Evolutionary conservation across 2,797 vertebrate species (phyloP).

Genomic region (Geotria australis): DNA sequence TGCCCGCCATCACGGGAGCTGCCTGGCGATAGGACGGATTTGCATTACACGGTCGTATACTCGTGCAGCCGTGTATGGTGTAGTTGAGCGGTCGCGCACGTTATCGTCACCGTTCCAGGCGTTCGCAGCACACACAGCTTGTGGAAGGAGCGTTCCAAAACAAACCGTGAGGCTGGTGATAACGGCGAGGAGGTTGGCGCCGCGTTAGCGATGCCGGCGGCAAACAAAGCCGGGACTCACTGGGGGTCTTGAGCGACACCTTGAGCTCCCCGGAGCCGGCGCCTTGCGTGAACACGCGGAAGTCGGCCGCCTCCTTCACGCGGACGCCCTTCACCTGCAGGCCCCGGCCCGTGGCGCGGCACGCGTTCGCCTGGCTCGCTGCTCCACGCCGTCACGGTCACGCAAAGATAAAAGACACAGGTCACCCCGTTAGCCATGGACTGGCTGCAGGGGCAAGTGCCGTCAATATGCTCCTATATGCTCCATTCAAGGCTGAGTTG

Average conservation of each 20-base stretch:
- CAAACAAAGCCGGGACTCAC: constrained; percentile 13
- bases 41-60: neutral
- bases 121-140: too few relatives aligned
- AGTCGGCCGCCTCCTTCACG: constrained; percentile 55
- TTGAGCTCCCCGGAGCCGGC: constrained; percentile 53
- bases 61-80: neutral
- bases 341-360: constrained; percentile 45
- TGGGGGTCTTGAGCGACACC: constrained; percentile 44
- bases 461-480: too few relatives aligned
- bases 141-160: too few relatives aligned
- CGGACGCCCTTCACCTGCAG: constrained; percentile 63
- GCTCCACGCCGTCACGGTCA: neutral
- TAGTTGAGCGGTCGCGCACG: neutral
- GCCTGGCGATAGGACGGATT: neutral
- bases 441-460: too few relatives aligned
- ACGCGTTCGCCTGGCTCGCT: constrained; percentile 53
- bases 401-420: too few relatives aligned
- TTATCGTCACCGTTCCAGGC: too few relatives aligned
- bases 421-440: too few relatives aligned
- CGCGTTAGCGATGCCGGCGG: too few relatives aligned
- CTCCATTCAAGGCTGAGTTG: too few relatives aligned
- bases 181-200: too few relatives aligned
- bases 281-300: constrained; percentile 55
- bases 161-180: too few relatives aligned
- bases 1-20: neutral